Evolutionary conservation across 2,113 vertebrate genomes (phyloP), one percentile per base, ranked within the genome.

Genomic region (Egretta garzetta): DNA sequence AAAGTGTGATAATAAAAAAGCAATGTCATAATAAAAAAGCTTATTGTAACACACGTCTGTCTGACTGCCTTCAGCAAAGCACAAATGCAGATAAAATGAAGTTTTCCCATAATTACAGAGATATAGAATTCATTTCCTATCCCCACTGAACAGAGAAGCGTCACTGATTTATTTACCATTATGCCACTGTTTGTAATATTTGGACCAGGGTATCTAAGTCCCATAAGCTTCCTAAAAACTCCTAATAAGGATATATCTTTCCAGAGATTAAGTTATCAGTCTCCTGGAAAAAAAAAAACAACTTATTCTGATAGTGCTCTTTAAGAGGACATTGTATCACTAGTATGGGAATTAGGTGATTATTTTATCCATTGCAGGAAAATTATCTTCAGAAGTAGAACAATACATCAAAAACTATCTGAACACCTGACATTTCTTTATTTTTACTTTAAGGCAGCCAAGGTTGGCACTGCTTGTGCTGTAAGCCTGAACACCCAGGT

Each of bases 1-100:
- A 45, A 4, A 18, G 16, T 45, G 45, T 45, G 18, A 45, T 58
- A 72, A 56, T 56, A 58, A 80, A 58, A 55, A 53, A 6, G 0
- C 9, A 30, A 39, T 18, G 6, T 43, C 11, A 73, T 58, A 35
- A 85, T 14, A 75, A 80, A 70, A 82, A 59, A 66, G 3, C 15
- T 70, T 74, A 35, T 12, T 77, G 33, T 50, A 74, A 62, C 35
- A 66, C 1, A 18, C 8, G 0, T 68, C 49, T 52, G 0, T 68
- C 49, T 52, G 52, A 59, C 32, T 90, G 79, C 52, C n/a, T 90
- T 49, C 52, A 95, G 64, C 32, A 67, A 88, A 89, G 18, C 10
- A 32, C 4, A 84, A 60, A 53, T 17, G 41, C 70, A 95, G 49
- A 71, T 50, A 62, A 95, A 72, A 67, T 39, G 58, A 52, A 74